These are phyloP conservation scores for Plestiodon gilberti DNA, from an alignment of 2,113 vertebrate species.

Conservation along the genomic window DNA sequence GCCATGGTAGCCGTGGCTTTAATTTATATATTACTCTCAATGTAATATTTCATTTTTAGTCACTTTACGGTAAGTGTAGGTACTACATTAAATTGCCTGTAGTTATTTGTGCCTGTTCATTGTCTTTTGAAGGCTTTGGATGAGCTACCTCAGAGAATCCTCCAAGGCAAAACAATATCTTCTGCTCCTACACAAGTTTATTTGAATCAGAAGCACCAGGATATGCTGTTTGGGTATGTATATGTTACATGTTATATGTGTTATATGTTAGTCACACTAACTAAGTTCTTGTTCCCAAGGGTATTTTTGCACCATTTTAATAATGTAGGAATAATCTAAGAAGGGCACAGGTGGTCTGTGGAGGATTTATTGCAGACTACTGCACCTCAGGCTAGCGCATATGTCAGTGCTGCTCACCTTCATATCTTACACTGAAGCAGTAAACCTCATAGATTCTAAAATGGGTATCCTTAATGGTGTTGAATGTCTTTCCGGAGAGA, in stretches of 20 bases:
- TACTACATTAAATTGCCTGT: background rate
- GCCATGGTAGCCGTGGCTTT: background rate
- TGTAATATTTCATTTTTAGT: accelerated
- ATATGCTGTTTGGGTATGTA: slow-evolving; percentile 70
- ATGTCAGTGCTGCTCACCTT: background rate
- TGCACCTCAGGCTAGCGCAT: too few relatives aligned
- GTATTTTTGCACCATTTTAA: background rate
- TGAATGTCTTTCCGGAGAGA: background rate
- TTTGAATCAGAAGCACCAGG: slow-evolving; percentile 20
- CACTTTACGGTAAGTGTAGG: accelerated
- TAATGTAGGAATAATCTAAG: background rate
- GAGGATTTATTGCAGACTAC: background rate
- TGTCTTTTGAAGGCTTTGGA: slow-evolving; percentile 76
- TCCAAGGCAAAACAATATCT: slow-evolving; percentile 46
- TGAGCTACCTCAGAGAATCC: slow-evolving; percentile 62
- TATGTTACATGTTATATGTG: background rate
- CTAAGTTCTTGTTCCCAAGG: too few relatives aligned
- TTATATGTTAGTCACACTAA: background rate
- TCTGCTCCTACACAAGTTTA: accelerated
- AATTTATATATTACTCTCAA: background rate
- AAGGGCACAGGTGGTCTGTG: background rate
- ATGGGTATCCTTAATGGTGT: background rate
- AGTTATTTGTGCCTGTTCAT: background rate
- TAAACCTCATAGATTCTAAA: background rate
- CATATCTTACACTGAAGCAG: background rate